phyloP scores from a whole-genome alignment of 30 jellyfish, hydroid and myxozoan species.

The Chironex yamaguchii region DNA sequence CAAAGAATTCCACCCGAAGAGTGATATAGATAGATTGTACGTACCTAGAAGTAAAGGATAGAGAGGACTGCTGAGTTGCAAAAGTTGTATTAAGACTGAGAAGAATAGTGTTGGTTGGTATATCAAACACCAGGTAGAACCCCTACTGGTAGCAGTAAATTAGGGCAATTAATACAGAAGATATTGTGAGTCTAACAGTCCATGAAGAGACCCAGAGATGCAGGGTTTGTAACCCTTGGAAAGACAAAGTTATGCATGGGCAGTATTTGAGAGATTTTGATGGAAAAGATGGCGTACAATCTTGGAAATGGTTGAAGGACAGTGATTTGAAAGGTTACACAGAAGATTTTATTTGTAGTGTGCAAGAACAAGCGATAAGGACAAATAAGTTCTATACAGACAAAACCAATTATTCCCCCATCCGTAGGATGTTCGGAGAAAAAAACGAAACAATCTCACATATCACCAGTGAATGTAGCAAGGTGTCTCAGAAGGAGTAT shows the following conservation, averaged over 20 bases:
- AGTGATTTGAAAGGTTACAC: constrained; percentile 38
- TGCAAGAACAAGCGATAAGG: constrained; percentile 38
- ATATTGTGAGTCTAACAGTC: not conserved
- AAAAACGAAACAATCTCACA: constrained; percentile 9
- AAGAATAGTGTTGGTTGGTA: no score
- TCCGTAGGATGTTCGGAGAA: constrained; percentile 3
- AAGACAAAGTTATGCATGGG: constrained; percentile 26
- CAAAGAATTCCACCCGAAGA: constrained; percentile 31
- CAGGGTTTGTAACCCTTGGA: not conserved
- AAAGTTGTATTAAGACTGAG: no score
- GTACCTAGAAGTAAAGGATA: constrained; percentile 17
- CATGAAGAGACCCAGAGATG: constrained; percentile 10
- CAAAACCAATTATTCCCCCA: constrained; percentile 10
- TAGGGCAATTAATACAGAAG: not conserved
- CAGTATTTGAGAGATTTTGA: constrained; percentile 15
- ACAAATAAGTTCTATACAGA: not conserved
- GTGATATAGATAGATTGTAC: constrained; percentile 27
- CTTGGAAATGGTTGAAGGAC: constrained; percentile 32
- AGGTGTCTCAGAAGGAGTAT: not conserved
- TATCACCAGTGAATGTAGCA: constrained; percentile 21
- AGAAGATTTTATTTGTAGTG: constrained; percentile 32
- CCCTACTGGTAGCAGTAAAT: not conserved
- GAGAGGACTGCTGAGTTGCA: no score
- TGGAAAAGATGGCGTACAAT: constrained; percentile 10
- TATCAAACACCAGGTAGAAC: constrained; percentile 6